phyloP scores from a whole-genome alignment of 2,888 invertebrate genomes.

The Pterostichus niger region DNA sequence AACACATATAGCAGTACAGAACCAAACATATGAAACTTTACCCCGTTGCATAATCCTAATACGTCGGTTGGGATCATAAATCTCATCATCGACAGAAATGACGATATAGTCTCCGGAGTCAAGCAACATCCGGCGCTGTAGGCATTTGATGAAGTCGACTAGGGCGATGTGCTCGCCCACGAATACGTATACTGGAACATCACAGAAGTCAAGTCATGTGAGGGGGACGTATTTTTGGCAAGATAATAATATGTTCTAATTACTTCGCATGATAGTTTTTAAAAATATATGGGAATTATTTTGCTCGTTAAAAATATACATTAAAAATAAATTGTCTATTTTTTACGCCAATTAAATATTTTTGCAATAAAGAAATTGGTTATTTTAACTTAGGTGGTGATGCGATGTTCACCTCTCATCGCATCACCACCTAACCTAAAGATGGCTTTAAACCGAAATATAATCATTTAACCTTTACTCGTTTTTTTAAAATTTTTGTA shows the following conservation, averaged over 20 bases:
- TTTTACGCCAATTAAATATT: no score
- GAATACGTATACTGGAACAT: constrained; percentile 90
- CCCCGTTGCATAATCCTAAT: constrained; percentile 79
- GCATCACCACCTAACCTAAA: no score
- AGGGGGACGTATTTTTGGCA: background rate
- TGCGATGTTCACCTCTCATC: no score
- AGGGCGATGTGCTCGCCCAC: constrained; percentile 93
- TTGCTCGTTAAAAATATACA: no score
- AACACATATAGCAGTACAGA: background rate
- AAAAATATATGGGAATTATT: no score
- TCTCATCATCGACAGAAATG: constrained; percentile 93
- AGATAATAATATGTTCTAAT: no score
- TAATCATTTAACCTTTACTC: no score
- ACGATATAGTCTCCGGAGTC: constrained; percentile 91
- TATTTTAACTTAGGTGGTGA: no score
- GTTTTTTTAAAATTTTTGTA: no score
- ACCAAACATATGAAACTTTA: constrained; percentile 70
- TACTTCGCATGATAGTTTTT: background rate
- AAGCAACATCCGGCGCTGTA: constrained; percentile 87
- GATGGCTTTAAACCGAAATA: no score
- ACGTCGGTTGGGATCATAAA: constrained; percentile 84
- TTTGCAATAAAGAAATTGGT: no score
- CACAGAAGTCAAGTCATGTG: background rate
- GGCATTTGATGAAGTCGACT: constrained; percentile 89
- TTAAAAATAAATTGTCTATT: no score